Conservation (phyloP, 2,888 invertebrate species). For the Nomada flava region DNA sequence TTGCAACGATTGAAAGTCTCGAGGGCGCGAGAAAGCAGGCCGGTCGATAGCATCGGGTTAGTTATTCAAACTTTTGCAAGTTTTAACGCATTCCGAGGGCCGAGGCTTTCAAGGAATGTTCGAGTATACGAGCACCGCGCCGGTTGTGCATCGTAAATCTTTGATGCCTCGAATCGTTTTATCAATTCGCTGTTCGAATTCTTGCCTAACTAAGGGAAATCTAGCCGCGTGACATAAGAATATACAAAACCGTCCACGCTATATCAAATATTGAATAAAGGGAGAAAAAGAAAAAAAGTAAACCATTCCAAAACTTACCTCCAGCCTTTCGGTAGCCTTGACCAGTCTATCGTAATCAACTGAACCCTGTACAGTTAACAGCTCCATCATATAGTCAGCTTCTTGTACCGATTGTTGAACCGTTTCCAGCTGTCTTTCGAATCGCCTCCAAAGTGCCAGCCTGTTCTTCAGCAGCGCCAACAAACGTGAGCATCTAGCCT, state of each 20-base stretch:
- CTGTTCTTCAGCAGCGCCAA: slow-evolving; percentile 88
- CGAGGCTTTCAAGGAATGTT: slow-evolving; percentile 50
- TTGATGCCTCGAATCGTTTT: slow-evolving; percentile 22
- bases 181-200: slow-evolving; percentile 8
- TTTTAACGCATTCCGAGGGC: slow-evolving; percentile 50
- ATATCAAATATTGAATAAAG: background rate
- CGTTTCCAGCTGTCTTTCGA: slow-evolving; percentile 91
- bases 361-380: slow-evolving; percentile 92
- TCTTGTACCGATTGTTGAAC: slow-evolving; percentile 93
- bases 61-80: slow-evolving; percentile 48
- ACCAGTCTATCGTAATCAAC: slow-evolving; percentile 93
- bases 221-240: background rate
- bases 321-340: slow-evolving; percentile 93
- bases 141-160: slow-evolving; percentile 25
- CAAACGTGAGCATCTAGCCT: slow-evolving; percentile 89
- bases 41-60: slow-evolving; percentile 48
- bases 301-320: slow-evolving; percentile 86
- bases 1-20: slow-evolving; percentile 28
- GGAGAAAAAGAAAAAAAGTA: too few relatives aligned
- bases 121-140: background rate
- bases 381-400: slow-evolving; percentile 94
- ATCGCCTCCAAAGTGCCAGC: slow-evolving; percentile 90
- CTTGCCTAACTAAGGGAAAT: slow-evolving; percentile 4
- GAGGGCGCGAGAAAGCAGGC: slow-evolving; percentile 36
- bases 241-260: background rate